Evolutionary conservation across 1,140 invertebrate genomes (phyloP).

Genomic region (Diorhabda carinulata): DNA sequence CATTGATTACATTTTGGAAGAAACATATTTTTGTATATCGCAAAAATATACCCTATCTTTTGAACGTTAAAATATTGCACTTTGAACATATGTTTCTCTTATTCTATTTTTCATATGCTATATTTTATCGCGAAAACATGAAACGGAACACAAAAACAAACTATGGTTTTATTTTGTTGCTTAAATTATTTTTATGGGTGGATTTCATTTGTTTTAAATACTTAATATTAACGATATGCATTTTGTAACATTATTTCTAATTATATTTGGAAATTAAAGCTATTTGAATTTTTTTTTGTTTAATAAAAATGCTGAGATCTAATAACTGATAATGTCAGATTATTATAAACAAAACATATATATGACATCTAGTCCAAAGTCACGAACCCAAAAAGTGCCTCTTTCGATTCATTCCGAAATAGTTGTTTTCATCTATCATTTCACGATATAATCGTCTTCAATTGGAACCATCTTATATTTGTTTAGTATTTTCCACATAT

Average conservation of each 20-base stretch:
- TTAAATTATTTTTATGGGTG: slow-evolving; percentile 29
- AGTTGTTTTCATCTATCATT: too few relatives aligned
- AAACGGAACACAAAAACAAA: slow-evolving; percentile 9
- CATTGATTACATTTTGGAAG: slow-evolving; percentile 42
- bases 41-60: slow-evolving; percentile 40
- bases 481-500: too few relatives aligned
- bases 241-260: slow-evolving; percentile 29
- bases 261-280: slow-evolving; percentile 30
- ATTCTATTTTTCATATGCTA: slow-evolving; percentile 21
- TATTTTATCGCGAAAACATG: slow-evolving; percentile 22
- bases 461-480: too few relatives aligned
- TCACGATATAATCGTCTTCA: too few relatives aligned
- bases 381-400: too few relatives aligned
- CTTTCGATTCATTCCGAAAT: too few relatives aligned
- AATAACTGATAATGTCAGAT: slow-evolving; percentile 8
- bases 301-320: slow-evolving; percentile 12
- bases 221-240: slow-evolving; percentile 39
- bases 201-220: slow-evolving; percentile 31
- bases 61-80: slow-evolving; percentile 41
- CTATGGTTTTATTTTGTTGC: slow-evolving; percentile 13
- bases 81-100: slow-evolving; percentile 23
- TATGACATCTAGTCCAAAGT: background rate
- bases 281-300: slow-evolving; percentile 20
- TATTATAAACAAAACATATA: slow-evolving; percentile 5
- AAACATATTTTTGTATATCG: slow-evolving; percentile 38